Percentiles rank a stretch among this genome's conserved stretches.
Evolutionary conservation across 2,113 vertebrate genomes (phyloP).

Genomic region (Catagonus wagneri): DNA sequence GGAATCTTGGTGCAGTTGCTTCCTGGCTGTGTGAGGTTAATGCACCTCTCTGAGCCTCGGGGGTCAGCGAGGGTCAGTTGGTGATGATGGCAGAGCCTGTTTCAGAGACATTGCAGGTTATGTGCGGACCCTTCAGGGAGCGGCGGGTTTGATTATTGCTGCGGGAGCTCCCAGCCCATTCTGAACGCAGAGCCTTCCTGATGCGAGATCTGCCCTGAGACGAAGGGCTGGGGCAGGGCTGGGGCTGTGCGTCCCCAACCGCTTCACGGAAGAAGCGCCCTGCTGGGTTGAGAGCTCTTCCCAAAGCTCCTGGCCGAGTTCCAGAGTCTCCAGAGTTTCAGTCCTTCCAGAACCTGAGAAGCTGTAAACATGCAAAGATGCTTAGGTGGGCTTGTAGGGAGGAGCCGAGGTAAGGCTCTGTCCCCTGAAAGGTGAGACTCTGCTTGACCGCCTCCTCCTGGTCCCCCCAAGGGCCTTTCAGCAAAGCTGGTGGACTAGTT

Average conservation of each 20-base stretch:
- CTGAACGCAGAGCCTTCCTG: background rate
- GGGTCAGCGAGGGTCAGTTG: background rate
- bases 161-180: background rate
- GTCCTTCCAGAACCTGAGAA: background rate
- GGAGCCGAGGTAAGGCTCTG: background rate
- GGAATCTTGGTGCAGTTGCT: too few species aligned
- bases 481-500: background rate
- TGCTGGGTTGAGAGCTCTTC: background rate
- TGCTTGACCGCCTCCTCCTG: background rate
- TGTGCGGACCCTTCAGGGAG: fast-evolving
- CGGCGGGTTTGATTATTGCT: background rate
- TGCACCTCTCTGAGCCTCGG: too few species aligned
- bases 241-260: background rate
- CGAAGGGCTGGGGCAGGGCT: background rate
- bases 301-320: background rate
- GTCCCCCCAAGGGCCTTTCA: background rate
- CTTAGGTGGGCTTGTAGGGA: background rate
- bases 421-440: background rate
- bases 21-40: background rate
- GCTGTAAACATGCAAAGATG: background rate
- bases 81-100: fast-evolving
- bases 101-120: fast-evolving
- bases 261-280: background rate
- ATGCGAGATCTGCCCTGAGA: background rate
- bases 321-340: background rate